Percentiles rank a stretch among this genome's conserved stretches.
phyloP scores from a whole-genome alignment of 64 coral and sea anemone species.

The Catalaphyllia jardinei region DNA sequence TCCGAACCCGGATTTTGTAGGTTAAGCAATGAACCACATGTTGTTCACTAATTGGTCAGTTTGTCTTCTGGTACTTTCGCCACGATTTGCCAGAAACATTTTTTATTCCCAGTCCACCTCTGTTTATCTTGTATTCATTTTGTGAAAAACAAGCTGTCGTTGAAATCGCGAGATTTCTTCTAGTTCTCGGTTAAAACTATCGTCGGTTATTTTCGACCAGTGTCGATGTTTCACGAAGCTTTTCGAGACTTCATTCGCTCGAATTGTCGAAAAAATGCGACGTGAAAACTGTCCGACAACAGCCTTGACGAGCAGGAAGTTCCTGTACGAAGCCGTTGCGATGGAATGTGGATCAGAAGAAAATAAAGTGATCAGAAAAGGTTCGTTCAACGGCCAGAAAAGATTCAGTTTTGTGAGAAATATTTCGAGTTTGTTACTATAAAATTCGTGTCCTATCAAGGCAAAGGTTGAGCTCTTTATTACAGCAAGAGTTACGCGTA shows the following conservation, averaged over 20 bases:
- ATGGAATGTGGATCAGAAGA: conserved; percentile 5
- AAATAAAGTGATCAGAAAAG: conserved; percentile 15
- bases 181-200: no score
- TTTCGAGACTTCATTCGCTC: not conserved
- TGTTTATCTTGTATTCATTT: not conserved
- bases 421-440: not conserved
- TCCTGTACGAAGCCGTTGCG: not conserved
- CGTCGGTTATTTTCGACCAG: not conserved
- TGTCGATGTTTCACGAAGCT: not conserved
- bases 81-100: not conserved
- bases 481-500: not conserved
- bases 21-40: no score
- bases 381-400: conserved; percentile 22
- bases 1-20: no score
- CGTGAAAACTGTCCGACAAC: not conserved
- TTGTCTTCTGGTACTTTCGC: no score
- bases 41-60: no score
- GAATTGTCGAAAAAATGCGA: not conserved
- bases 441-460: not conserved
- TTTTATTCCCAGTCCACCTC: not conserved
- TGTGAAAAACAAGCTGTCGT: no score
- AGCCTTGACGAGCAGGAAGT: not conserved
- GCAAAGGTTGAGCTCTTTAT: not conserved
- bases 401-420: not conserved
- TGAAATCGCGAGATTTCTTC: no score